These are phyloP conservation scores for Herpetotheres cachinnans DNA, from an alignment of 2,113 vertebrate genomes.

Conservation along the genomic window DNA sequence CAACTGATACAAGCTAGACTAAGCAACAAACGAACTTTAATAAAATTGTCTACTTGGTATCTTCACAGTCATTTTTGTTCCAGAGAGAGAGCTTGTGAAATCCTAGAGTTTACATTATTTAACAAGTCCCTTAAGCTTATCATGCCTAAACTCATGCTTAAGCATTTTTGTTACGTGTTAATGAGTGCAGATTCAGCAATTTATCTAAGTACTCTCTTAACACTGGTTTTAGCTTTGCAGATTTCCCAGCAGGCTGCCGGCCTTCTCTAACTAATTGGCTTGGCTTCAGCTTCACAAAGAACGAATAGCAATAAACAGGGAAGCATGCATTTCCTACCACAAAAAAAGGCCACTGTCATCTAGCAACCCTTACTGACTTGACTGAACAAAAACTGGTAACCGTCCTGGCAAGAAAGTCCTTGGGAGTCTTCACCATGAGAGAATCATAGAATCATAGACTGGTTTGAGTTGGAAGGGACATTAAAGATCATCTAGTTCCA, in stretches of 20 bases:
- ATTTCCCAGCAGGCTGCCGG: conserved; percentile 21
- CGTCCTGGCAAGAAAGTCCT: background rate
- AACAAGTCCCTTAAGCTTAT: conserved; percentile 28
- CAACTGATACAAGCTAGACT: background rate
- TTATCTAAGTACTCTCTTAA: conserved; percentile 24
- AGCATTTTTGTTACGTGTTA: conserved; percentile 41
- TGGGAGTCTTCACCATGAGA: background rate
- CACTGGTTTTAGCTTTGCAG: conserved; percentile 14
- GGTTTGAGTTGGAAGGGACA: too few relatives aligned
- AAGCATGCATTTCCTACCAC: background rate
- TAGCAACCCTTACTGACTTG: background rate
- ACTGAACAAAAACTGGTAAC: background rate
- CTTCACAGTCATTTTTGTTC: background rate
- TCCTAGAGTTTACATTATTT: background rate
- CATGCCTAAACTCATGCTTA: conserved; percentile 22
- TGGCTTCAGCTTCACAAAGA: conserved; percentile 1
- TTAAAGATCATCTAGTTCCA: too few relatives aligned
- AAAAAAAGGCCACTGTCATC: background rate
- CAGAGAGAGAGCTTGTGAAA: background rate
- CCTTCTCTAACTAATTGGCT: conserved; percentile 46
- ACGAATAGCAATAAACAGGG: background rate
- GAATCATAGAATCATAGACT: too few relatives aligned
- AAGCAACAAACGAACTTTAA: conserved; percentile 4
- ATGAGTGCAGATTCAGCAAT: conserved; percentile 47
- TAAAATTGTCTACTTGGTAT: background rate